Percentiles rank a stretch among this genome's conserved stretches.
These are phyloP conservation scores for Lepilemur ruficaudatus DNA, from an alignment of 2,797 vertebrate species.

Conservation along the genomic window DNA sequence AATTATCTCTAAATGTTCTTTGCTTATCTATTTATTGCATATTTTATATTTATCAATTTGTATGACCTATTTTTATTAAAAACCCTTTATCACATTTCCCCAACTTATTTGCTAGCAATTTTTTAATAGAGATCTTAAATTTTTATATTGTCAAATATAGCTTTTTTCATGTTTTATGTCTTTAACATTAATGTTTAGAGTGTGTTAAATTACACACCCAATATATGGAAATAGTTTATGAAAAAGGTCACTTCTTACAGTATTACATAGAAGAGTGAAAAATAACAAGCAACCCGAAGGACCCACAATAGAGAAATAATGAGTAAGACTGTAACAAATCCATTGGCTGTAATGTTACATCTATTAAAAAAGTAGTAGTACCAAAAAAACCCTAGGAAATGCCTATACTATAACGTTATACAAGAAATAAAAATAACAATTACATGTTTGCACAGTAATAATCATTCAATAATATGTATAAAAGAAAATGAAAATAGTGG, in stretches of 20 bases:
- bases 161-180: neutral
- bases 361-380: neutral
- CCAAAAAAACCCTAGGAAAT: neutral
- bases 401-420: neutral
- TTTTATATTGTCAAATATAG: conserved; percentile 6
- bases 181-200: conserved; percentile 22
- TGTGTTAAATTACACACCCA: neutral
- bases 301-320: neutral
- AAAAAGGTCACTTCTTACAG: neutral
- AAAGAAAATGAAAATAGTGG: neutral
- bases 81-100: neutral
- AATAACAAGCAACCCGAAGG: neutral
- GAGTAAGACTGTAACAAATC: neutral
- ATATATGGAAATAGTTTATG: neutral
- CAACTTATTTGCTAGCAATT: neutral
- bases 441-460: neutral
- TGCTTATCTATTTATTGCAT: neutral
- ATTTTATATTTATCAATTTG: neutral
- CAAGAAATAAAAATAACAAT: neutral
- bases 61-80: neutral
- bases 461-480: neutral
- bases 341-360: neutral
- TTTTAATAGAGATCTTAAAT: neutral
- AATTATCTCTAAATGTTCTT: neutral
- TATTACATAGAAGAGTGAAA: neutral